Evolutionary conservation across 2,113 vertebrate species (phyloP), one percentile per base, ranked within the genome.

Genomic region (human (Homo sapiens)): DNA sequence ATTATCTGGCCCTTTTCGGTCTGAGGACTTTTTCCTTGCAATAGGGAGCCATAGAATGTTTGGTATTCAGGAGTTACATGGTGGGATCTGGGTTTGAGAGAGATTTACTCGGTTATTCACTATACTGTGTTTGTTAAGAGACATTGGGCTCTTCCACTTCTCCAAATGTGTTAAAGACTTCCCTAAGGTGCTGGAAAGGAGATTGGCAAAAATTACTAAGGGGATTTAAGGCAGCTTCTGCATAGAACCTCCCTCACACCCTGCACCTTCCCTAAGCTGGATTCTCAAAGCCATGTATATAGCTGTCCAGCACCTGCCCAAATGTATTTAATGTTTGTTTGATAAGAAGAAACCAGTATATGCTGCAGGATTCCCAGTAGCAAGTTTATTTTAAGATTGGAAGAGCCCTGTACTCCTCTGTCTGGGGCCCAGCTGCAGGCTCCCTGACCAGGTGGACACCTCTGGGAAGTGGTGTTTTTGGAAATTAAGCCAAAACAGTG

Each of bases 131-230:
- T 97, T 98, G 30, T 96, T 97, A 98, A 97, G 68, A 93, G 96
- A 89, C 90, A 97, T 59, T 89, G 79, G 97, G 76, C 92, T 98
- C 90, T 92, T 95, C 96, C 85, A 90, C 97, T 98, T 97, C 2
- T 90, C 95, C 96, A 97, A 13, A 93, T 90, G 93, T 96, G 95
- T 98, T 97, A 98, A 97, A 92, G 96, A 86, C 90, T 93, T 97
- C 95, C 97, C 96, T 89, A 93, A 50, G 48, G 0, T 73, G 82
- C 97, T 97, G 20, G 45, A 94, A 96, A 97, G 14, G 80, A 95
- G 89, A 48, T 78, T 89, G 40, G 97, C 0, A 25, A 85, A 98
- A 98, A 97, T 97, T 89, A 97, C 93, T 73, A 94, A 98, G 97
- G 89, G 96, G 73, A 98, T 93, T 92, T 78, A 96, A 97, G 89